phyloP scores from a whole-genome alignment of 2,888 invertebrate species.

The Cryptocephalus primarius region DNA sequence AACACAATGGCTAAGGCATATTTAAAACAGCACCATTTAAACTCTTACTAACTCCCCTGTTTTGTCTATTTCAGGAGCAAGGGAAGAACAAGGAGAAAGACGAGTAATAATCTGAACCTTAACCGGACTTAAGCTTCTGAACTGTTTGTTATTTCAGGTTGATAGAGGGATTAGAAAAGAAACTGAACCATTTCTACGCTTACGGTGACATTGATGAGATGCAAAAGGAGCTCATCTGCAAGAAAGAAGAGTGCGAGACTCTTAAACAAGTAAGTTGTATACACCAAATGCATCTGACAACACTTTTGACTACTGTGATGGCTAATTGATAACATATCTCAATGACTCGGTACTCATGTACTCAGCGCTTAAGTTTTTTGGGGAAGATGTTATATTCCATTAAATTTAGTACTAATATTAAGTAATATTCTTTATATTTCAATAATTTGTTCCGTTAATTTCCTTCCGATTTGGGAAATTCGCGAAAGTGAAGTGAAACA shows the following conservation, averaged over 20 bases:
- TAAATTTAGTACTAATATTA: too few species aligned
- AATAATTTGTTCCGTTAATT: too few species aligned
- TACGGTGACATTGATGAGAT: slow-evolving; percentile 14
- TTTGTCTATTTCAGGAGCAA: slow-evolving; percentile 9
- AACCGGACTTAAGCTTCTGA: background rate
- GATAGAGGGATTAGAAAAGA: slow-evolving; percentile 13
- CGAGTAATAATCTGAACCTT: slow-evolving; percentile 15
- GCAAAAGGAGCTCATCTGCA: slow-evolving; percentile 14
- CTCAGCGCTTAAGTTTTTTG: too few species aligned
- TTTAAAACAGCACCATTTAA: background rate
- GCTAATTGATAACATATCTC: too few species aligned
- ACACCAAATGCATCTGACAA: background rate
- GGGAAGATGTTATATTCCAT: too few species aligned
- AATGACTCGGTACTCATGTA: too few species aligned
- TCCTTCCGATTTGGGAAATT: too few species aligned
- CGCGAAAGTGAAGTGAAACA: too few species aligned
- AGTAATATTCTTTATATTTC: too few species aligned
- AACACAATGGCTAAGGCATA: too few species aligned
- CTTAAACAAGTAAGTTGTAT: slow-evolving; percentile 21
- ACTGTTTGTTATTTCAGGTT: slow-evolving; percentile 9
- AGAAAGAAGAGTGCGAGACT: slow-evolving; percentile 20
- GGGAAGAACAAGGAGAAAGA: slow-evolving; percentile 15
- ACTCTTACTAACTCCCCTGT: background rate
- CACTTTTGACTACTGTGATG: too few species aligned
- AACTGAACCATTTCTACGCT: slow-evolving; percentile 12